Evolutionary conservation across 2,888 invertebrate species (phyloP).

Genomic region (Thereva unica): DNA sequence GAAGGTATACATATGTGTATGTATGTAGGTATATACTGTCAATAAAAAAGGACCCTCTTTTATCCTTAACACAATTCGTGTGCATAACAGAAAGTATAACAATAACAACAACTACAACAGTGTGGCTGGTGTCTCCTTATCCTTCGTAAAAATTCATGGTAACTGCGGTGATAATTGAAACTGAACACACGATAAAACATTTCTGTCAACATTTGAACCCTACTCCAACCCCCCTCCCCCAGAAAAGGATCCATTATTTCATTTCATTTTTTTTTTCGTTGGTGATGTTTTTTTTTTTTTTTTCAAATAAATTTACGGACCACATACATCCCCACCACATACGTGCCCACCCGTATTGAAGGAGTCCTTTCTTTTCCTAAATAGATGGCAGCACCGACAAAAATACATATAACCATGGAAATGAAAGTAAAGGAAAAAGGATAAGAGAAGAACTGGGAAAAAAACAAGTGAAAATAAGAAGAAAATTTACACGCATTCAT

Average conservation of each 20-base stretch:
- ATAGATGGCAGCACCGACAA: conserved; percentile 11
- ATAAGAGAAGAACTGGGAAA: not conserved
- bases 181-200: conserved; percentile 1
- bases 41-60: no score
- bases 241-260: not conserved
- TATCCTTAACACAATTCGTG: no score
- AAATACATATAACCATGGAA: not conserved
- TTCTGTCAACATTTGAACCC: not conserved
- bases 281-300: no score
- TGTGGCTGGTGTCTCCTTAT: no score
- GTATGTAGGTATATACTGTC: no score
- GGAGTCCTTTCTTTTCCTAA: not conserved
- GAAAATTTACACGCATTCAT: conserved; percentile 25
- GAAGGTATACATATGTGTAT: no score
- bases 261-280: conserved; percentile 5
- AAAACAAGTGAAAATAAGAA: not conserved
- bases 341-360: no score
- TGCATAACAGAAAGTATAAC: no score
- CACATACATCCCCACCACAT: no score
- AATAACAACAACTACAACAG: no score
- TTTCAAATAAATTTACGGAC: no score
- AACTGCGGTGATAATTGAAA: conserved; percentile 23
- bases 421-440: not conserved
- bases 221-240: not conserved
- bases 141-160: conserved; percentile 16